These are phyloP conservation scores for Sphaeramia orbicularis DNA, from an alignment of 2,797 vertebrate species.

Conservation along the genomic window DNA sequence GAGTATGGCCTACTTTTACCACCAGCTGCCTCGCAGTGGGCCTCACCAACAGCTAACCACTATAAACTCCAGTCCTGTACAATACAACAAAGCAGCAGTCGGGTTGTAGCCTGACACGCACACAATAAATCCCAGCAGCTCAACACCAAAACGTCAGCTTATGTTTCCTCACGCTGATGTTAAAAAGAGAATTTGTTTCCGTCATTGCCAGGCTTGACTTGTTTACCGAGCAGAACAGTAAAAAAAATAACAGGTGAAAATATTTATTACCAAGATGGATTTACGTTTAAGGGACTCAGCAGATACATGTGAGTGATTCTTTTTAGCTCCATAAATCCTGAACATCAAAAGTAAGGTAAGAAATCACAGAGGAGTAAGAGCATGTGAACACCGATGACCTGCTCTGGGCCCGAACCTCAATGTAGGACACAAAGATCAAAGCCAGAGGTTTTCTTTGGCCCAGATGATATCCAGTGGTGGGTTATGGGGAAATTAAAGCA, in stretches of 20 bases:
- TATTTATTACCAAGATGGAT: neutral
- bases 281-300: conserved; percentile 5
- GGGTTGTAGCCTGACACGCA: conserved; percentile 28
- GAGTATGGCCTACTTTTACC: conserved; percentile 72
- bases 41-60: conserved; percentile 64
- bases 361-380: conserved; percentile 30
- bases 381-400: conserved; percentile 19
- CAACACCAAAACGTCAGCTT: neutral
- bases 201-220: conserved; percentile 10
- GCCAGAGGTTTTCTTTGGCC: neutral
- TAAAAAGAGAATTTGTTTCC: conserved; percentile 11
- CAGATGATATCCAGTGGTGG: conserved; percentile 9
- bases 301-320: conserved; percentile 7
- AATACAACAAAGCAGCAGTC: conserved; percentile 59
- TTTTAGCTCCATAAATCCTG: conserved; percentile 20
- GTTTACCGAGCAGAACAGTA: conserved; percentile 9
- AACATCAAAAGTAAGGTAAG: conserved; percentile 44
- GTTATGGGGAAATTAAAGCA: conserved; percentile 19
- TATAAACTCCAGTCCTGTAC: conserved; percentile 51
- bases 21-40: conserved; percentile 68
- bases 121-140: conserved; percentile 20
- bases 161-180: conserved; percentile 1
- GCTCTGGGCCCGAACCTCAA: conserved; percentile 12
- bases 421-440: conserved; percentile 43
- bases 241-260: conserved; percentile 7